These are phyloP conservation scores for Archips xylosteana DNA, from an alignment of 2,888 invertebrate species.

Conservation along the genomic window DNA sequence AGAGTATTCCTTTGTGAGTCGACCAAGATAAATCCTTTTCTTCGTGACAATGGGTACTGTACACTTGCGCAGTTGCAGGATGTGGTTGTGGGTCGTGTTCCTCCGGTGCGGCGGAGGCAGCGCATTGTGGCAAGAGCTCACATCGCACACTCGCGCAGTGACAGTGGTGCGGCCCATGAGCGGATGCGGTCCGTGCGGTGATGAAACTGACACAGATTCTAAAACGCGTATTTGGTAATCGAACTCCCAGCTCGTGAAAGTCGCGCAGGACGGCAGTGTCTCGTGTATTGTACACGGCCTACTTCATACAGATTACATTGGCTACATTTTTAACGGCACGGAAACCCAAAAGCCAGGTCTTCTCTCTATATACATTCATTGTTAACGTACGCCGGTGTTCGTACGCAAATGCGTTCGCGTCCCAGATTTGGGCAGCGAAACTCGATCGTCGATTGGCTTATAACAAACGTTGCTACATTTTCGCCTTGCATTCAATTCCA, in stretches of 20 bases:
- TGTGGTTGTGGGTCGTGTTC: slow-evolving; percentile 32
- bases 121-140: slow-evolving; percentile 30
- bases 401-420: slow-evolving; percentile 68
- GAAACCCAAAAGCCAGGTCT: slow-evolving; percentile 75
- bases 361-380: slow-evolving; percentile 67
- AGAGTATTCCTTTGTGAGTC: neutral
- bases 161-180: slow-evolving; percentile 67
- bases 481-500: slow-evolving; percentile 81
- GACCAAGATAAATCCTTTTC: slow-evolving; percentile 16
- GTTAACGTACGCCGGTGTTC: slow-evolving; percentile 63
- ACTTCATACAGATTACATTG: slow-evolving; percentile 66
- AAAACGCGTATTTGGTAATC: slow-evolving; percentile 83
- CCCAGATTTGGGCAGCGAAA: slow-evolving; percentile 80
- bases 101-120: slow-evolving; percentile 12
- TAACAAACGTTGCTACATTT: slow-evolving; percentile 79
- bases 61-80: slow-evolving; percentile 35
- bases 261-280: slow-evolving; percentile 78
- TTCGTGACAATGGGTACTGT: slow-evolving; percentile 15
- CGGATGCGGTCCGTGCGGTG: slow-evolving; percentile 81
- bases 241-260: slow-evolving; percentile 83
- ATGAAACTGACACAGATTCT: slow-evolving; percentile 86
- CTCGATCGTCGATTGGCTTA: slow-evolving; percentile 79
- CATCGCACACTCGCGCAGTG: slow-evolving; percentile 60
- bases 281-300: slow-evolving; percentile 79
- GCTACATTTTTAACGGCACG: slow-evolving; percentile 78